Conservation (phyloP, 2,113 vertebrate species). For the Plecturocebus donacophilus region DNA sequence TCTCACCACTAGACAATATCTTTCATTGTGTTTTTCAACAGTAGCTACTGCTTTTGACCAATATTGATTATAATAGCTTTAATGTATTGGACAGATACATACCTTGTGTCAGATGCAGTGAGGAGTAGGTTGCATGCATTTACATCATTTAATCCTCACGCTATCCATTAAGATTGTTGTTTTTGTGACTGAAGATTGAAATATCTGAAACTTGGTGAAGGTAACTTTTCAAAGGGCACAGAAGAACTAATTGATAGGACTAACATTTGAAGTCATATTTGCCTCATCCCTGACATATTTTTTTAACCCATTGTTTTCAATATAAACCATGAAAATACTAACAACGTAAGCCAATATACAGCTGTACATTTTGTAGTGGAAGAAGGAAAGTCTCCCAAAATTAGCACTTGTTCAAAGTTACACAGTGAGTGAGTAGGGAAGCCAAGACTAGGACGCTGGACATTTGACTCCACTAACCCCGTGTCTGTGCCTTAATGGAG, state of each 20-base stretch:
- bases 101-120: not conserved
- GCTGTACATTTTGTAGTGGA: not conserved
- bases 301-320: not conserved
- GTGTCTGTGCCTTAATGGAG: not conserved
- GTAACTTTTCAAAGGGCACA: not conserved
- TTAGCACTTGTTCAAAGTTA: not conserved
- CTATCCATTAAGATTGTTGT: not conserved
- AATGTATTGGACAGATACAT: not conserved
- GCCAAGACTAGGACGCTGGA: too few relatives aligned
- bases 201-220: not conserved
- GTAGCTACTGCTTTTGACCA: not conserved
- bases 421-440: not conserved
- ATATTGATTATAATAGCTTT: not conserved
- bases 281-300: not conserved
- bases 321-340: not conserved
- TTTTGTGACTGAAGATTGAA: not conserved
- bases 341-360: not conserved
- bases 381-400: not conserved
- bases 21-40: not conserved
- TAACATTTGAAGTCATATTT: not conserved
- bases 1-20: not conserved
- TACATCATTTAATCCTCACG: not conserved
- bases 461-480: not conserved
- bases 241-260: not conserved
- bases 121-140: not conserved